Percentiles rank a stretch among this genome's conserved stretches.
Conservation (phyloP, 35 echinoderm and acorn worm genomes). For the Ophiothrix spiculata region DNA sequence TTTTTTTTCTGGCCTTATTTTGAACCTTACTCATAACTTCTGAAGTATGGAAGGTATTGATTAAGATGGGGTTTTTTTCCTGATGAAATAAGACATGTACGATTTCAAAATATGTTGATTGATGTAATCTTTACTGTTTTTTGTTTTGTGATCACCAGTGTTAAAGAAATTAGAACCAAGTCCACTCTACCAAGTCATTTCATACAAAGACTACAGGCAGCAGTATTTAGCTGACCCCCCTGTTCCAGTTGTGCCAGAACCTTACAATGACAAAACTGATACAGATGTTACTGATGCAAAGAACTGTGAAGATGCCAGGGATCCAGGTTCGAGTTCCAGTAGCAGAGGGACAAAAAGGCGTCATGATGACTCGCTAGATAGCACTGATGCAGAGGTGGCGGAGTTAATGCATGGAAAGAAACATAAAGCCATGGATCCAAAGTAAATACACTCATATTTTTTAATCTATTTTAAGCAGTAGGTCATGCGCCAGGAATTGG, state of each 20-base stretch:
- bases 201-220: neutral
- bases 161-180: neutral
- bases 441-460: no score
- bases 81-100: no score
- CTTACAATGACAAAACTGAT: neutral
- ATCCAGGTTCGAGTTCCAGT: neutral
- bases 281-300: neutral
- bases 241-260: neutral
- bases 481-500: no score
- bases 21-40: no score
- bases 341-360: neutral
- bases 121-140: no score
- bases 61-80: no score
- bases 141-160: no score
- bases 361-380: neutral
- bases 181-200: neutral
- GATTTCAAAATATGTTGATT: no score
- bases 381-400: neutral
- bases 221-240: neutral
- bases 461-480: no score
- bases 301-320: neutral
- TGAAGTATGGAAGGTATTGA: no score
- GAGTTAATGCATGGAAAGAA: neutral
- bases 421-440: slow-evolving; percentile 1
- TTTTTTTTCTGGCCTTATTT: no score